A percentile compares a stretch with the other conserved stretches of the same genome.
phyloP scores from a whole-genome alignment of 1,140 invertebrate genomes.

The Scaptomyza graminum region DNA sequence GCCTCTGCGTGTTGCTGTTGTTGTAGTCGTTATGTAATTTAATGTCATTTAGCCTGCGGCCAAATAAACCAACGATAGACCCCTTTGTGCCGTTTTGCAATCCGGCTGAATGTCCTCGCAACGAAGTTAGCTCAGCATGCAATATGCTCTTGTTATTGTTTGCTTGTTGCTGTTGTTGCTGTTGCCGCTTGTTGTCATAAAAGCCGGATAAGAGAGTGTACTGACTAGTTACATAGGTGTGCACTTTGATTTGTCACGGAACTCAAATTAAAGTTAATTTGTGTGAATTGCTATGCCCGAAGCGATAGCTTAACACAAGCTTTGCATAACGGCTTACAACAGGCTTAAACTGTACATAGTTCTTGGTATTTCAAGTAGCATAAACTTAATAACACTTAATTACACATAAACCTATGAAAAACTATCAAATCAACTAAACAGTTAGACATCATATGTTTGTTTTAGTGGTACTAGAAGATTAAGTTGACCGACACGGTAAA shows the following conservation, averaged over 20 bases:
- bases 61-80: constrained; percentile 51
- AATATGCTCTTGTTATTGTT: constrained; percentile 37
- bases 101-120: constrained; percentile 22
- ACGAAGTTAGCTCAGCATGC: constrained; percentile 30
- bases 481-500: too few relatives aligned
- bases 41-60: constrained; percentile 78
- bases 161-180: constrained; percentile 17
- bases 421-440: too few relatives aligned
- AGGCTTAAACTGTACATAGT: not conserved
- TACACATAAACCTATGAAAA: not conserved
- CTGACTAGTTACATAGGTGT: constrained; percentile 13
- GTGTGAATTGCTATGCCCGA: constrained; percentile 9
- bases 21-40: constrained; percentile 64
- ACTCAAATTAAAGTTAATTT: constrained; percentile 38
- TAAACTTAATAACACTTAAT: not conserved
- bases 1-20: constrained; percentile 32
- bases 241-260: constrained; percentile 39
- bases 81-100: constrained; percentile 29
- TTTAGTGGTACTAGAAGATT: too few relatives aligned
- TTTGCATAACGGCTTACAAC: not conserved
- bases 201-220: constrained; percentile 19
- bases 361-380: not conserved
- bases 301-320: not conserved
- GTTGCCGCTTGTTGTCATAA: constrained; percentile 4
- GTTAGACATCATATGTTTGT: too few relatives aligned